Base-by-base conservation (phyloP, 2,113 vertebrate genomes). In the Oreotrochilus melanogaster region DNA sequence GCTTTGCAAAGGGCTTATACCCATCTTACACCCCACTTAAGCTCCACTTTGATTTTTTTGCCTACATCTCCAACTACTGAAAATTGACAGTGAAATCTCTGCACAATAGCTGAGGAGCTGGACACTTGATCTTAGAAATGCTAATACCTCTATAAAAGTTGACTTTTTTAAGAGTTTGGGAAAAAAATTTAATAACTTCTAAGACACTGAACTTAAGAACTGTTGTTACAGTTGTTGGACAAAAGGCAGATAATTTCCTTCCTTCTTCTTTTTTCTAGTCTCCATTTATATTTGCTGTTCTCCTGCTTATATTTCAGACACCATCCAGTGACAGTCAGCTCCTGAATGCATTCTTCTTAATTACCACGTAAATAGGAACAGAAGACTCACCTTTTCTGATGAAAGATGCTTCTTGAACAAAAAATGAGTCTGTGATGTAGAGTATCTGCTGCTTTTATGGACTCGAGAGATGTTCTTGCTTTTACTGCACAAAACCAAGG, bases 1-100 rank as follows among this genome's bases (percentile, higher is more conserved):
- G 71, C 74, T 88, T 88, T 88, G 50, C 58, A 86, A 88, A 33
- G 74, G 88, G 78, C 58, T 97, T 88, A 87, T 33, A 76, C 28
- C 50, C 58, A 61, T 76, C 66, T 82, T 53, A 89, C 88, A 76
- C 74, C 30, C 22, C 42, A 54, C 57, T 82, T 88, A 93, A 93
- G 71, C 17, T 71, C 58, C 75, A 6, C 90, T 86, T 93, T 62
- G 71, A 93, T 69, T 72, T 92, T 69, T 89, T 60, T 65, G 13
- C 62, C 37, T 89, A 22, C 9, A 27, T 78, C 73, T 89, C 43
- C 61, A 87, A 27, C 65, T 39, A 43, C 27, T 37, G 58, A 62
- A 93, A 93, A 50, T 4, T 69, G 43, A 75, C 70, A 75, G 88
- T 75, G 73, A 60, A 6, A 3, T 73, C n/a, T 69, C 88, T 25